phyloP scores from a whole-genome alignment of 2,797 vertebrate genomes.

The Sebastes trivittatus region DNA sequence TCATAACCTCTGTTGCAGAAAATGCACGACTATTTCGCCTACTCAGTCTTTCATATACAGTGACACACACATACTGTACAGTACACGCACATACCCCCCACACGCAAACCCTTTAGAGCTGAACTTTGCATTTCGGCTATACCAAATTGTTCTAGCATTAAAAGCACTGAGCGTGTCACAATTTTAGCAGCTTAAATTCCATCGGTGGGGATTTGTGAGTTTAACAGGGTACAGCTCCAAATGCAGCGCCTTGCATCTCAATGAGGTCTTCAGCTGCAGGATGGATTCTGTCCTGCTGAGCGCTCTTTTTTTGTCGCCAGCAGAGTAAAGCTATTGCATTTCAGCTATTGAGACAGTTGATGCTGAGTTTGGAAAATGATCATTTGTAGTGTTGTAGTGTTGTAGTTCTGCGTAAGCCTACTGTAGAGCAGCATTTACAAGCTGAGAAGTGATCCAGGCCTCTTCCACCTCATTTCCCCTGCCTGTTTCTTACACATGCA shows the following conservation, averaged over 20 bases:
- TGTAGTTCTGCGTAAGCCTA: slow-evolving; percentile 39
- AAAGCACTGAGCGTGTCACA: slow-evolving; percentile 68
- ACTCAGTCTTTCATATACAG: background rate
- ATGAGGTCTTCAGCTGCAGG: slow-evolving; percentile 72
- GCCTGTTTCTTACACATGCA: background rate
- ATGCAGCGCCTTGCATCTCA: slow-evolving; percentile 69
- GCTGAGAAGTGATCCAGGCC: slow-evolving; percentile 22
- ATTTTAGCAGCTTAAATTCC: slow-evolving; percentile 72
- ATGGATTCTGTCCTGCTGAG: slow-evolving; percentile 70
- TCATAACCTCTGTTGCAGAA: slow-evolving; percentile 10
- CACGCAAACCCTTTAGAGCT: slow-evolving; percentile 37
- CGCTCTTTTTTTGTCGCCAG: slow-evolving; percentile 64
- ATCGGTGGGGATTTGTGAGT: slow-evolving; percentile 71
- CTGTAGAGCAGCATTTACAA: slow-evolving; percentile 47
- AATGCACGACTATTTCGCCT: slow-evolving; percentile 7
- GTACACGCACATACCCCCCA: background rate
- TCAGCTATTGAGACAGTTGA: slow-evolving; percentile 64
- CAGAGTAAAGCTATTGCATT: slow-evolving; percentile 65
- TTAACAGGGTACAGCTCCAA: slow-evolving; percentile 66
- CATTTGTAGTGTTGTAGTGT: slow-evolving; percentile 51
- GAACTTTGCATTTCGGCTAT: slow-evolving; percentile 56
- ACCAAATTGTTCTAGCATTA: slow-evolving; percentile 69
- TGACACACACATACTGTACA: slow-evolving; percentile 11
- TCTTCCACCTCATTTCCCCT: background rate
- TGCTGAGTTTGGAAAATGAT: slow-evolving; percentile 65